A percentile compares a stretch with the other conserved stretches of the same genome.
Conservation (phyloP, 2,888 invertebrate species). For the Blastobasis adustella region DNA sequence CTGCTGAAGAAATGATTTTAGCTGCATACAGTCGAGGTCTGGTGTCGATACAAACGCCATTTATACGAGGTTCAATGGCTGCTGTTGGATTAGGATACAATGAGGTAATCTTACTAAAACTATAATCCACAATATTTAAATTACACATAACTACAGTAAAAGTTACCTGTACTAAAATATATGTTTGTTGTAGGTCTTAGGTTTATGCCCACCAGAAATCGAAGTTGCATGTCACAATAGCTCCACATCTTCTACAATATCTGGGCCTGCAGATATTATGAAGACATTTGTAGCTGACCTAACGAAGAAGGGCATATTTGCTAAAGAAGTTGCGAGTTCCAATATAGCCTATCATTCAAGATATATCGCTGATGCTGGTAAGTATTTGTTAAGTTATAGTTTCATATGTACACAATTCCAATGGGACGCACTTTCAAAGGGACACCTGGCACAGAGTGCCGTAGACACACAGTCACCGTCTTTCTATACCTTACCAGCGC, state of each 20-base stretch:
- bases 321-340: conserved; percentile 70
- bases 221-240: conserved; percentile 88
- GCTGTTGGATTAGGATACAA: conserved; percentile 81
- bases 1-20: conserved; percentile 86
- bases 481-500: too few species aligned
- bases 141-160: too few species aligned
- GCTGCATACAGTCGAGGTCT: conserved; percentile 85
- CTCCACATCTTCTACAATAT: conserved; percentile 83
- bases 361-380: conserved; percentile 80
- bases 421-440: too few species aligned
- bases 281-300: conserved; percentile 66
- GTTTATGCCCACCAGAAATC: conserved; percentile 72
- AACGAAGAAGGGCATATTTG: conserved; percentile 45
- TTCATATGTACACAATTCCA: too few species aligned
- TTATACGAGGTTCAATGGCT: conserved; percentile 88
- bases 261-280: conserved; percentile 80
- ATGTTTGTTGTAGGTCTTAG: too few species aligned
- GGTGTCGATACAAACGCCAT: conserved; percentile 76
- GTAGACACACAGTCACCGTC: too few species aligned
- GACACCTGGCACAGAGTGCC: too few species aligned
- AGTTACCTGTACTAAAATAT: too few species aligned
- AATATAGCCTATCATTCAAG: conserved; percentile 92
- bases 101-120: conserved; percentile 32
- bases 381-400: conserved; percentile 5
- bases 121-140: too few species aligned